Conservation (phyloP, 2,888 invertebrate species). For the Drosophila nigritarsus region DNA sequence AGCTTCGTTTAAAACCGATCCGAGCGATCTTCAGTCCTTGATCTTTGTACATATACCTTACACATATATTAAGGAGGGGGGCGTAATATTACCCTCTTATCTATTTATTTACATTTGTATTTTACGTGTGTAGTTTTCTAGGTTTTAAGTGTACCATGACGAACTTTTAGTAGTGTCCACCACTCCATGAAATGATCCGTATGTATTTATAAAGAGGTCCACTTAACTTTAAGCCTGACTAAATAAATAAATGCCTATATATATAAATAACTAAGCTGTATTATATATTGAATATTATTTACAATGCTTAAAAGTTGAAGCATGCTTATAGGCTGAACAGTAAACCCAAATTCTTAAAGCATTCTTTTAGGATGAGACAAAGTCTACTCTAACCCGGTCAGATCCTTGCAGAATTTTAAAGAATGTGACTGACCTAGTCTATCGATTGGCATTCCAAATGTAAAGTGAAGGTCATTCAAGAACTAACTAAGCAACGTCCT, state of each 20-base stretch:
- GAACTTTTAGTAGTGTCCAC: slow-evolving; percentile 27
- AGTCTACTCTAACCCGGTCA: too few species aligned
- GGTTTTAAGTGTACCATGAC: slow-evolving; percentile 49
- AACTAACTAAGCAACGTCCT: too few species aligned
- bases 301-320: background rate
- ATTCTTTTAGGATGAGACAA: background rate
- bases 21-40: slow-evolving; percentile 14
- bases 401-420: too few species aligned
- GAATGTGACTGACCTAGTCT: too few species aligned
- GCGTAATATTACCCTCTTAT: slow-evolving; percentile 1
- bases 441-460: too few species aligned
- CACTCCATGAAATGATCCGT: slow-evolving; percentile 34
- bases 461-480: too few species aligned
- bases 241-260: slow-evolving; percentile 37
- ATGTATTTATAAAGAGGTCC: slow-evolving; percentile 59
- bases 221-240: slow-evolving; percentile 47
- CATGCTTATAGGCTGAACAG: too few species aligned
- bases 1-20: slow-evolving; percentile 87
- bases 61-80: slow-evolving; percentile 19
- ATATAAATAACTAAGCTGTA: background rate
- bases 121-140: slow-evolving; percentile 21
- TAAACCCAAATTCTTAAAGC: background rate
- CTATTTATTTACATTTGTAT: slow-evolving; percentile 59
- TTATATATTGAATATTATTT: background rate
- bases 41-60: slow-evolving; percentile 46